Base-by-base conservation (phyloP, 1,140 invertebrate species). In the Goniozus legneri region DNA sequence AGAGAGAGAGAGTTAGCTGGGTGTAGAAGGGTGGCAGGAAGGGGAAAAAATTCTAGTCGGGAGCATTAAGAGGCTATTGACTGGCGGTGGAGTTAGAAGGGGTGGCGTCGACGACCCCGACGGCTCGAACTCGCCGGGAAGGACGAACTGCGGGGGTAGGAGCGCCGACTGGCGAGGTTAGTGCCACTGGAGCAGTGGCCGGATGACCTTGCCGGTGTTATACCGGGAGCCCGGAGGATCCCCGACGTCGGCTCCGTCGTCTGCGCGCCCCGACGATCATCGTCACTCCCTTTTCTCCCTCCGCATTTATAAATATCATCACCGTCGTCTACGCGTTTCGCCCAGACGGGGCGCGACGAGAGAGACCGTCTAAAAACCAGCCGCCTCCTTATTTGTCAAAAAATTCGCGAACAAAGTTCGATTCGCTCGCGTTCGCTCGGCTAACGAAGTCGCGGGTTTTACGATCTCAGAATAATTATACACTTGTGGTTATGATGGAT, bases 191-290 rank as follows among this genome's bases (percentile, higher is more conserved):
- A 58, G 58, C 65, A 58, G 58, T 69, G 66, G 67, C 71, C 65
- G 68, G 61, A 59, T 75, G 71, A 75, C 72, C 73, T 76, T 76
- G 71, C 62, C 54, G 54, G 60, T 61, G 63, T 61, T 63, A 64
- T 60, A 31, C 51, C 52, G 44, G 55, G 63, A 65, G 62, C 36
- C 53, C 52, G 44, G 54, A 42, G 38, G 55, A 54, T 64, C 20
- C 44, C 30, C 46, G 45, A 27, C 52, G 24, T 55, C 43, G n/a
- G 30, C 43, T 34, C 46, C 42, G 38, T 36, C 22, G 24, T 14
- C 8, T 24, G 13, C 30, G 30, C 21, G 16, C 21, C 10, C 19
- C 21, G 36, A n/a, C 27, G 31, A 36, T 39, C 42, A 33, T 44
- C 38, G 30, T 3, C 43, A 19, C 20, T 47, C 33, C 14, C 45